These are phyloP conservation scores for Chaenogobius annularis DNA, from an alignment of 2,113 vertebrate genomes.

Conservation along the genomic window DNA sequence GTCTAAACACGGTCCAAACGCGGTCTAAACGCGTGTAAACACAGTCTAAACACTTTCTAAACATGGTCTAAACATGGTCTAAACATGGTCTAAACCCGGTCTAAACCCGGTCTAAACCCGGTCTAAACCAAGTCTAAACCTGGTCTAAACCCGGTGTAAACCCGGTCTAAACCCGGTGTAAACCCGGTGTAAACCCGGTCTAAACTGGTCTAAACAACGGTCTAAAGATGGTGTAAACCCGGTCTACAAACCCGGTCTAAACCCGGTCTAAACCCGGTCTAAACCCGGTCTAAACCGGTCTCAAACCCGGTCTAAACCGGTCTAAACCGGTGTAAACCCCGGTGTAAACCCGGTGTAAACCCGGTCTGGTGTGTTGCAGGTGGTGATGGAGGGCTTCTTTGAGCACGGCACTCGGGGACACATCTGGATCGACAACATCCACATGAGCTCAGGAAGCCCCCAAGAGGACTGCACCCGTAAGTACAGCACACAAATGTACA, in stretches of 20 bases:
- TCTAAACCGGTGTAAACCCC: neutral
- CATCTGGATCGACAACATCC: conserved; percentile 92
- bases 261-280: too few relatives aligned
- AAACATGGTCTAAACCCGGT: too few relatives aligned
- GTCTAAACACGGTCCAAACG: too few relatives aligned
- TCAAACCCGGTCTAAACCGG: too few relatives aligned
- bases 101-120: neutral
- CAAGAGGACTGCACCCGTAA: conserved; percentile 93
- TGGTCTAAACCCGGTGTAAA: too few relatives aligned
- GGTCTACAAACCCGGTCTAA: too few relatives aligned
- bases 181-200: neutral
- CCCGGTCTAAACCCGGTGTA: too few relatives aligned
- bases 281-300: neutral
- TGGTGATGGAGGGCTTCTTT: conserved; percentile 92
- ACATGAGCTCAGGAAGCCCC: conserved; percentile 83
- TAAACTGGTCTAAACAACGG: too few relatives aligned
- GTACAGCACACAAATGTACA: conserved; percentile 52
- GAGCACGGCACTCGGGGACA: conserved; percentile 82
- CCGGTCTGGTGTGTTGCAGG: conserved; percentile 64
- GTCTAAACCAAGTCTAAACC: neutral
- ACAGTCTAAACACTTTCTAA: neutral
- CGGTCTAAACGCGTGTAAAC: too few relatives aligned
- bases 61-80: too few relatives aligned
- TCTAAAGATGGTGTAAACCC: too few relatives aligned
- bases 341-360: neutral